These are phyloP conservation scores for Ailuropoda melanoleuca DNA, from an alignment of 2,113 vertebrate genomes.

Conservation along the genomic window DNA sequence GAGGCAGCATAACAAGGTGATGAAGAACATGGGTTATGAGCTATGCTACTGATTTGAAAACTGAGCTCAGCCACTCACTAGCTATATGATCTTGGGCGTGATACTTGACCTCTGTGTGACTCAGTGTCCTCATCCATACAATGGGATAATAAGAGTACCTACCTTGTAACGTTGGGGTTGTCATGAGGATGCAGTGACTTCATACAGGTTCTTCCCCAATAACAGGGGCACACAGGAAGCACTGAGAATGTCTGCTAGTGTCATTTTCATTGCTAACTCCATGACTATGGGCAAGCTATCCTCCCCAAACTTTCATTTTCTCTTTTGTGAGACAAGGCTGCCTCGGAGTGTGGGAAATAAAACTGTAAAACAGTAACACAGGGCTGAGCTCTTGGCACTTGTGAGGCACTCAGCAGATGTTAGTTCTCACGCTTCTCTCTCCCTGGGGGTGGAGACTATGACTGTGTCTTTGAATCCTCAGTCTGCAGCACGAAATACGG, in stretches of 20 bases:
- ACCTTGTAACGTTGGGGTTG: background rate
- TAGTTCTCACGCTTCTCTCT: background rate
- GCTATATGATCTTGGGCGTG: background rate
- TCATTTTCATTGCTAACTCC: background rate
- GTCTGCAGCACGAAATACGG: background rate
- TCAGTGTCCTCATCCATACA: background rate
- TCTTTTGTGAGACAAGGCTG: constrained; percentile 4
- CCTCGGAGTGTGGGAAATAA: background rate
- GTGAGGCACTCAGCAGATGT: background rate
- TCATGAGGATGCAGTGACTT: background rate
- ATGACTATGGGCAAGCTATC: background rate
- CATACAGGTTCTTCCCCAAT: background rate
- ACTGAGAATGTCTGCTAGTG: background rate
- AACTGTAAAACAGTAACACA: background rate
- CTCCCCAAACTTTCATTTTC: background rate
- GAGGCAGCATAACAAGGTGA: background rate
- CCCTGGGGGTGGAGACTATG: background rate
- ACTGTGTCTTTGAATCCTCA: background rate
- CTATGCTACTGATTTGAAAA: background rate
- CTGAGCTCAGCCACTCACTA: background rate
- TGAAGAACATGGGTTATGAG: background rate
- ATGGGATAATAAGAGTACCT: background rate
- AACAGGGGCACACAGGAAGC: background rate
- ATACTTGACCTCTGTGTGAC: background rate
- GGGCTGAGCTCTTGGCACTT: background rate